phyloP scores from a whole-genome alignment of 2,888 invertebrate genomes.

The Margaritifera margaritifera region DNA sequence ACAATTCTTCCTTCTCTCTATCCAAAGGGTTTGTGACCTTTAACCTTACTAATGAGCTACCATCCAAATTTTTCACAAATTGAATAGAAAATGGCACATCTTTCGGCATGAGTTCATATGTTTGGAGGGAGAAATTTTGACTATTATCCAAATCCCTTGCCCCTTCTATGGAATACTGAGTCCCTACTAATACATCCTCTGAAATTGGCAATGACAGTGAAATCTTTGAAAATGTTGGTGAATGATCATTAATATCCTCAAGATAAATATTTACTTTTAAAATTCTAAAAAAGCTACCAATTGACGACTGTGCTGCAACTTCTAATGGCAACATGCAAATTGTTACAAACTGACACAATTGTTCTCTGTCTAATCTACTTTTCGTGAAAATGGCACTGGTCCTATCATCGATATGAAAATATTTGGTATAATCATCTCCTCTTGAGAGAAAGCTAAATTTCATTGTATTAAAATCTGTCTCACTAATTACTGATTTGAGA shows the following conservation, averaged over 20 bases:
- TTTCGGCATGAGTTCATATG: constrained; percentile 33
- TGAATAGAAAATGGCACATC: constrained; percentile 45
- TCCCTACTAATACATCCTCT: constrained; percentile 41
- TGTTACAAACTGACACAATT: constrained; percentile 41
- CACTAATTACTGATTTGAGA: constrained; percentile 42
- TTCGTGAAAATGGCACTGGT: constrained; percentile 38
- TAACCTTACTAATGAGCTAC: constrained; percentile 45
- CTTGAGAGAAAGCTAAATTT: constrained; percentile 50
- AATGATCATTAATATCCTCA: constrained; percentile 59
- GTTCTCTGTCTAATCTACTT: constrained; percentile 40
- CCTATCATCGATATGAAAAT: constrained; percentile 38
- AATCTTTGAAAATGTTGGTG: constrained; percentile 46
- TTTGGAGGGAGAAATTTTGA: constrained; percentile 37
- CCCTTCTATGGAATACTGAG: constrained; percentile 39
- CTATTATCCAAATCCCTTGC: constrained; percentile 50
- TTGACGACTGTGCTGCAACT: constrained; percentile 43
- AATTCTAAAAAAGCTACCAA: constrained; percentile 51
- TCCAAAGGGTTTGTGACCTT: constrained; percentile 46
- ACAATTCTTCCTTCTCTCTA: constrained; percentile 44
- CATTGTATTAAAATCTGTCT: constrained; percentile 35
- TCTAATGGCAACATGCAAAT: constrained; percentile 35
- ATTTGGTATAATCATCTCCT: constrained; percentile 24
- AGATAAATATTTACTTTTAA: constrained; percentile 52
- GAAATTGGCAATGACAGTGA: constrained; percentile 33
- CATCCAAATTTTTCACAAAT: constrained; percentile 46